These are phyloP conservation scores for Drosophila ustulata DNA, from an alignment of 2,888 invertebrate genomes.

Conservation along the genomic window DNA sequence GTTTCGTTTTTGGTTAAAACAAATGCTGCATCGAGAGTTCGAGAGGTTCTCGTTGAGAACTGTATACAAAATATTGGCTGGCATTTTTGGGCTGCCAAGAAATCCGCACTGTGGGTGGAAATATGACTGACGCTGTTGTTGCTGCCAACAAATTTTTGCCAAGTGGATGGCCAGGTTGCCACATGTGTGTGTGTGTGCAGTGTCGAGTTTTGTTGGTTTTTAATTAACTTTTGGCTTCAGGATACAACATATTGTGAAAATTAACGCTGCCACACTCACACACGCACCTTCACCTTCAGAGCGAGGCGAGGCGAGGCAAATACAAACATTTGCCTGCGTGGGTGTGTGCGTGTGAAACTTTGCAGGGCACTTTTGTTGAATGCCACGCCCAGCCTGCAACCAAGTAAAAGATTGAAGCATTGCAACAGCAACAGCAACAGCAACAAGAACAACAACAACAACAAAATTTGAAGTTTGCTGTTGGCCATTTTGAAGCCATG, in stretches of 20 bases:
- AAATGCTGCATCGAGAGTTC: conserved; percentile 25
- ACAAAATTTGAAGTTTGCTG: conserved; percentile 19
- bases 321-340: conserved; percentile 49
- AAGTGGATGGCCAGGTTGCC: conserved; percentile 46
- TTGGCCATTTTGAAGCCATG: conserved; percentile 17
- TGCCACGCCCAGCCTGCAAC: conserved; percentile 12
- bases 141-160: conserved; percentile 52
- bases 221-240: conserved; percentile 85
- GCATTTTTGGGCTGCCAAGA: conserved; percentile 40
- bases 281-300: conserved; percentile 15
- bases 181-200: conserved; percentile 47
- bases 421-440: conserved; percentile 24
- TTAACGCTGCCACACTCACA: conserved; percentile 69
- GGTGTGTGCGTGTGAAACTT: conserved; percentile 46
- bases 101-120: conserved; percentile 30
- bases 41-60: not conserved
- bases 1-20: conserved; percentile 28
- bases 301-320: conserved; percentile 33
- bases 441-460: too few relatives aligned
- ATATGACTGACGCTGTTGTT: conserved; percentile 52
- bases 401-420: conserved; percentile 43
- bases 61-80: conserved; percentile 26
- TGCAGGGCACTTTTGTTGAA: conserved; percentile 47
- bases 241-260: conserved; percentile 84
- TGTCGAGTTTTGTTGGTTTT: conserved; percentile 85